These are phyloP conservation scores for Meloe dianella DNA, from an alignment of 2,888 invertebrate species.

Conservation along the genomic window DNA sequence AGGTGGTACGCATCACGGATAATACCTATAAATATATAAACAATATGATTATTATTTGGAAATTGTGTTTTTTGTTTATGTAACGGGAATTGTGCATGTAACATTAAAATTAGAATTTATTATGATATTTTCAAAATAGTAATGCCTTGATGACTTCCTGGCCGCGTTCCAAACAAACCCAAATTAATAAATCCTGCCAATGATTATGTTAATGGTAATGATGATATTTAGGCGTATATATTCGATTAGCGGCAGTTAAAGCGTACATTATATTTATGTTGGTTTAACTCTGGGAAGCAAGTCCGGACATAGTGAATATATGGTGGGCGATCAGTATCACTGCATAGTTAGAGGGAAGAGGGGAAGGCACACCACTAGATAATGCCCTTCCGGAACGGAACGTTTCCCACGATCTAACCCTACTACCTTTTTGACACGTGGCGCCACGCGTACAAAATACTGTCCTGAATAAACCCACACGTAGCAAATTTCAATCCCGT, in stretches of 20 bases:
- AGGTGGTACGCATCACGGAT: constrained; percentile 14
- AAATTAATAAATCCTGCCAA: constrained; percentile 10
- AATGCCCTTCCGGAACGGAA: constrained; percentile 32
- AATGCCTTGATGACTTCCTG: not conserved
- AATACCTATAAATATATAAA: not conserved
- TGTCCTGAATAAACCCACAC: constrained; percentile 19
- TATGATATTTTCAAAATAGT: not conserved
- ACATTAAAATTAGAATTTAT: not conserved
- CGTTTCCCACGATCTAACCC: constrained; percentile 34
- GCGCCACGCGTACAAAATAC: constrained; percentile 32
- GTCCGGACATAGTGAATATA: constrained; percentile 30
- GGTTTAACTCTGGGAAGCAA: constrained; percentile 26
- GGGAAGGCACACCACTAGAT: constrained; percentile 21
- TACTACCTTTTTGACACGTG: constrained; percentile 34
- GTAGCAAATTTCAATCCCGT: constrained; percentile 20
- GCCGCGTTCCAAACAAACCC: not conserved
- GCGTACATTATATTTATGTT: not conserved
- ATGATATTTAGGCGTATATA: constrained; percentile 20
- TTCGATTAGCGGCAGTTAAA: constrained; percentile 33
- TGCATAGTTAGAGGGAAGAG: not conserved
- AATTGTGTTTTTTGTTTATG: constrained; percentile 2
- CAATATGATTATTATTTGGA: constrained; percentile 14
- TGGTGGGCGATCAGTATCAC: constrained; percentile 31
- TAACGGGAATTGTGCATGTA: not conserved
- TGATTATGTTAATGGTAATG: constrained; percentile 3